Evolutionary conservation across 2,888 invertebrate genomes (phyloP), one percentile per base, ranked within the genome.

Genomic region (Meteorus cinctellus): DNA sequence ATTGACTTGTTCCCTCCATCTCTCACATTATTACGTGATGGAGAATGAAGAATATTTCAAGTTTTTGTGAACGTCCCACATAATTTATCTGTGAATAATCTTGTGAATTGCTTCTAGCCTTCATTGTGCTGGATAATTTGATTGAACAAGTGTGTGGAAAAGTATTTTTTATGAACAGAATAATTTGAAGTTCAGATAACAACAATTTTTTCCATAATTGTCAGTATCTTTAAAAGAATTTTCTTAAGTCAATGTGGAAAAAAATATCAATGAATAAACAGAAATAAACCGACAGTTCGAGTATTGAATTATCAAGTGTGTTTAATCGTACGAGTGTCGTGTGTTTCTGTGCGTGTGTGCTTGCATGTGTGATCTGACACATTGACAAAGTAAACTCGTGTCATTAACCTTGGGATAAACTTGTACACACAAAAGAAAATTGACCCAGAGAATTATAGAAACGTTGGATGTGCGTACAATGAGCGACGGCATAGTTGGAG

Each of bases 401-500:
- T 72, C 65, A 12, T 51, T 3, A 24, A 62, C 63, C 34, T 48
- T 31, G 67, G 62, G 19, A 72, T 34, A 41, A 27, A 71, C 14
- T 41, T n/a, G n/a, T 45, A 34, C 24, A 24, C 10, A 27, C 27
- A 48, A 41, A 31, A 72, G 19, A 73, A 34, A 24, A 36, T 10
- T 36, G 65, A 55, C 55, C 55, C 55, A 55, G 19, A 55, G 55
- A 55, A 4, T 55, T 55, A 5, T 55, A 55, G 8, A 55, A 19
- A 55, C 19, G 24, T 10, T 55, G 45, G 45, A 60, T 65, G 70
- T 66, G 72, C 16, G 48, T 78, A 86, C 81, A 77, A 88, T 88
- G 87, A 88, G 85, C 86, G 87, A 88, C 86, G 87, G 87, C 73
- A 88, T 88, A 78, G 87, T 87, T 80, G 86, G 87, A 80, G 88